Evolutionary conservation across 2,888 invertebrate species (phyloP).

Genomic region (Nemapogon koenigi): DNA sequence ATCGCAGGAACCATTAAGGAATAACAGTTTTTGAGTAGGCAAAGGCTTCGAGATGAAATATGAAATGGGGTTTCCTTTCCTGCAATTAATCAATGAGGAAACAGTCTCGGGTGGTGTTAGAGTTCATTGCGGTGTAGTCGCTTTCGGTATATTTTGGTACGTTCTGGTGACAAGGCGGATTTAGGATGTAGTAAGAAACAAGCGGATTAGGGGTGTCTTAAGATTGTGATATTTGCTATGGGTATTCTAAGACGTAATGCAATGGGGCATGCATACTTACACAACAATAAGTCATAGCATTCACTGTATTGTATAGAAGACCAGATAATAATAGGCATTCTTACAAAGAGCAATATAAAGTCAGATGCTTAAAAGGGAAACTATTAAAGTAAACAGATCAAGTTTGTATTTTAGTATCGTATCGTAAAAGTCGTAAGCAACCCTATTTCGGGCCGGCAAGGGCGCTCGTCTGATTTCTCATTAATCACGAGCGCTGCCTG

Average conservation of each 20-base stretch:
- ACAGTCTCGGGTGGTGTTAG: neutral
- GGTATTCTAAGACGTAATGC: neutral
- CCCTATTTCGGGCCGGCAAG: neutral
- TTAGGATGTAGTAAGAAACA: neutral
- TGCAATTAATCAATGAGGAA: conserved; percentile 5
- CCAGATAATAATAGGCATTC: neutral
- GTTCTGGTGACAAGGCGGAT: conserved; percentile 5
- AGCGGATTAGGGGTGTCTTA: neutral
- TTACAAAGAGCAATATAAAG: neutral
- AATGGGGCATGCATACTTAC: neutral
- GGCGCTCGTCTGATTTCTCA: conserved; percentile 41
- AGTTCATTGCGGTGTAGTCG: conserved; percentile 4
- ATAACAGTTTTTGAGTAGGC: conserved; percentile 6
- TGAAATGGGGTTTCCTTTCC: conserved; percentile 6
- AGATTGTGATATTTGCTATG: neutral
- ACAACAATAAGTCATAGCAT: neutral
- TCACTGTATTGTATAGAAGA: neutral
- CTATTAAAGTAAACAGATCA: neutral
- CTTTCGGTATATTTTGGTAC: conserved; percentile 4
- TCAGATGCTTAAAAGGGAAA: neutral
- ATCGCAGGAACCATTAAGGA: conserved; percentile 4
- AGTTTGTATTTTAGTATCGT: too few relatives aligned
- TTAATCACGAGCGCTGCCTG: conserved; percentile 48
- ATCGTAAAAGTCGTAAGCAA: neutral
- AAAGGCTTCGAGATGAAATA: neutral